Evolutionary conservation across 2,888 invertebrate genomes (phyloP).

Genomic region (Ochropacha duplaris): DNA sequence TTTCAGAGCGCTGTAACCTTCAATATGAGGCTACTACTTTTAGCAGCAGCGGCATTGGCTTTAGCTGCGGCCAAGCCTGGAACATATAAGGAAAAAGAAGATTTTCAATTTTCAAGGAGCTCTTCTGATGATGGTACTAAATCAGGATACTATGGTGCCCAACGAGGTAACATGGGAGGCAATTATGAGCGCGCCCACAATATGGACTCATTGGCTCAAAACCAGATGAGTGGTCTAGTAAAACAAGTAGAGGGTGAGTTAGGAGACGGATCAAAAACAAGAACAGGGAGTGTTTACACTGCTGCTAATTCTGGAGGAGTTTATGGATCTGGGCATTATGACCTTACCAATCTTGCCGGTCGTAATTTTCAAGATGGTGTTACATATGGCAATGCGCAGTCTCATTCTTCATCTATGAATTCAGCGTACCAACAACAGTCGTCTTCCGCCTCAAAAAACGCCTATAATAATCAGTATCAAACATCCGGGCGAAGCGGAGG

Average conservation of each 20-base stretch:
- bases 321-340: conserved; percentile 65
- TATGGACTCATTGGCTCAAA: conserved; percentile 73
- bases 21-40: conserved; percentile 59
- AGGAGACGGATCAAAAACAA: conserved; percentile 63
- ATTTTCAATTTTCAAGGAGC: conserved; percentile 75
- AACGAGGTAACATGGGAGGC: conserved; percentile 79
- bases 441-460: conserved; percentile 16
- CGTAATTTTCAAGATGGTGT: conserved; percentile 68
- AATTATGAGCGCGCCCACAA: conserved; percentile 78
- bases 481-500: conserved; percentile 43
- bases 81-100: conserved; percentile 73
- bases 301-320: conserved; percentile 72
- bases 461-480: conserved; percentile 37
- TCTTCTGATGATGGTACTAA: conserved; percentile 75
- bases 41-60: conserved; percentile 55
- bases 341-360: conserved; percentile 64
- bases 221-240: conserved; percentile 73
- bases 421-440: conserved; percentile 27
- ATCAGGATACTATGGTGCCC: conserved; percentile 73
- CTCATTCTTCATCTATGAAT: conserved; percentile 37
- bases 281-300: conserved; percentile 65
- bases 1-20: conserved; percentile 39
- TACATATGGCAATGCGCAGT: conserved; percentile 37
- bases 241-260: conserved; percentile 70
- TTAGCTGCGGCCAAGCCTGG: conserved; percentile 65